Conservation (phyloP, 2,888 invertebrate genomes). For the Gibbula magus region DNA sequence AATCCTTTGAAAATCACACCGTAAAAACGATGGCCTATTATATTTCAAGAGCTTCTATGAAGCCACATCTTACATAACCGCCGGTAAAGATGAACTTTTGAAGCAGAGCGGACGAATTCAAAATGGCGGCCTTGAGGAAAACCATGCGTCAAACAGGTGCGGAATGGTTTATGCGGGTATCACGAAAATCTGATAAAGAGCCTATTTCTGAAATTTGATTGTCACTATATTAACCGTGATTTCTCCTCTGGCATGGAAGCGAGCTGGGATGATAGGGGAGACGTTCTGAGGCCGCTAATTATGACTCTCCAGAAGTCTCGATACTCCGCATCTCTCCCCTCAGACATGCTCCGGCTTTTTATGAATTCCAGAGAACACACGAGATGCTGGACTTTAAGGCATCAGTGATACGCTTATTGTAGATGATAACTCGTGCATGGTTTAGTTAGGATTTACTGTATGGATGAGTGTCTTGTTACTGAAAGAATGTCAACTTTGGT, state of each 20-base stretch:
- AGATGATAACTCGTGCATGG: no score
- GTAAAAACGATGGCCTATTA: not conserved
- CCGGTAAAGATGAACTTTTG: not conserved
- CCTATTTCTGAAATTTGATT: constrained; percentile 13
- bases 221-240: constrained; percentile 13
- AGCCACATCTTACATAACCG: not conserved
- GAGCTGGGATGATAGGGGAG: not conserved
- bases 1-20: not conserved
- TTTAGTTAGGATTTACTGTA: no score
- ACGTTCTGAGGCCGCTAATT: not conserved
- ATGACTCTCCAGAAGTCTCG: not conserved
- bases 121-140: not conserved
- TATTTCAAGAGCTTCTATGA: not conserved
- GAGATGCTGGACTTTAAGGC: no score
- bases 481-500: no score
- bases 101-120: not conserved
- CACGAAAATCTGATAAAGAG: not conserved
- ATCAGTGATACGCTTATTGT: no score
- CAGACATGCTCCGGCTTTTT: not conserved
- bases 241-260: not conserved
- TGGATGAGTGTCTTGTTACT: no score
- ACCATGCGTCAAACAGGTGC: not conserved
- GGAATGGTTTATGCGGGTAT: not conserved
- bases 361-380: no score
- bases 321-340: not conserved